Evolutionary conservation across 2,113 vertebrate species (phyloP), one percentile per base, ranked within the genome.

Genomic region (Garra rufa): DNA sequence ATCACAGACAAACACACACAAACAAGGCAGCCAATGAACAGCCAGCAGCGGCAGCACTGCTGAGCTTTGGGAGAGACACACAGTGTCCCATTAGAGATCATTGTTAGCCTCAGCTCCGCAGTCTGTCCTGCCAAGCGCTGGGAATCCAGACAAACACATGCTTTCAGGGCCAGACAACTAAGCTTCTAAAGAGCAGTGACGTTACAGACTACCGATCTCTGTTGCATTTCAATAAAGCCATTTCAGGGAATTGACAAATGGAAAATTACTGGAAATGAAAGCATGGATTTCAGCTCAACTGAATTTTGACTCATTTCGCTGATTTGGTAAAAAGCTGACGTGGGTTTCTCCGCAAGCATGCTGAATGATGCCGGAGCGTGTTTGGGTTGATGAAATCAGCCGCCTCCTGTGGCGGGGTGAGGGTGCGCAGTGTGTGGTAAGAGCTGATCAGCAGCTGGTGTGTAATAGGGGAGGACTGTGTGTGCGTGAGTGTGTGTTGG

Each of bases 1-100:
- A 65, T 52, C 74, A 11, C 10, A 77, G 59, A 26, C 65, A 79
- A 41, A 73, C 24, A 48, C 57, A 69, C n/a, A 43, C 21, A 59
- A 24, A 41, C 24, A 6, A 61, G 24, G 21, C 85, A 75, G 41
- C 82, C 85, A 86, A 65, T 81, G 26, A 81, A 52, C 55, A 75
- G 46, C 57, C 52, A 80, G 44, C 41, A 41, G 70, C n/a, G 28
- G 67, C 59, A 57, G 75, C 17, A 41, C 71, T 83, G 83, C 43
- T 59, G 80, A 71, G 57, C 48, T 63, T 63, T 76, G 55, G 48
- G 77, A 87, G 48, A 85, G 59, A 85, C 78, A 85, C 67, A 59
- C 44, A 73, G 74, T 43, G 57, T 85, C 74, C 80, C 80, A 77
- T 79, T 71, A 87, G 74, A 59, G 44, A 71, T 67, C 63, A 82